phyloP scores from a whole-genome alignment of 2,113 vertebrate species.

The Xenus cinereus region DNA sequence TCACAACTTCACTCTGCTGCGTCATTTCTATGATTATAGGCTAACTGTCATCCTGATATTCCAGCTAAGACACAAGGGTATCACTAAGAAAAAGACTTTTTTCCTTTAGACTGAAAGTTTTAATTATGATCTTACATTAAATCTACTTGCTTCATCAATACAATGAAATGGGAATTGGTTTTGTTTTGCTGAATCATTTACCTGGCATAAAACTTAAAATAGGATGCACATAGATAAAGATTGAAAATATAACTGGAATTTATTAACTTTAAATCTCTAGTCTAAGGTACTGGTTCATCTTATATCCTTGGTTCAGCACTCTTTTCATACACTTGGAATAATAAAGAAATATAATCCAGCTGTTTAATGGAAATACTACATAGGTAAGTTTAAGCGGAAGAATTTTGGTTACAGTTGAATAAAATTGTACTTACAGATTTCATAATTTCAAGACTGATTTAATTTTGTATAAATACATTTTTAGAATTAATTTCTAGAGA shows the following conservation, averaged over 20 bases:
- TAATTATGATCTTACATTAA: neutral
- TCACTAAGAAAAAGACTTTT: neutral
- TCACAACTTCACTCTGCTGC: conserved; percentile 13
- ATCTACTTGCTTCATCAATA: neutral
- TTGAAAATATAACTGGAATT: neutral
- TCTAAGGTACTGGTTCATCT: neutral
- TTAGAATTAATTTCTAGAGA: neutral
- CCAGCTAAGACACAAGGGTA: neutral
- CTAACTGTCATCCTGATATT: neutral
- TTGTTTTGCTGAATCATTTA: neutral
- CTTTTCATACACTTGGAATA: neutral
- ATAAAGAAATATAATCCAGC: neutral
- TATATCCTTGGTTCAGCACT: neutral
- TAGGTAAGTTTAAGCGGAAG: neutral
- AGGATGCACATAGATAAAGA: neutral
- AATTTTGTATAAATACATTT: neutral
- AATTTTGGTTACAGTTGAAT: neutral
- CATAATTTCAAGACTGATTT: neutral
- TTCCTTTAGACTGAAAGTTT: neutral
- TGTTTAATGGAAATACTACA: neutral
- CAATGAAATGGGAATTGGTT: neutral
- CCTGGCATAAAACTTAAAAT: neutral
- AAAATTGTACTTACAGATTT: neutral
- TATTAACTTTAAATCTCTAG: neutral
- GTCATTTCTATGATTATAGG: neutral